Base-by-base conservation (phyloP, 1,140 invertebrate genomes). In the Drosophila dunni region DNA sequence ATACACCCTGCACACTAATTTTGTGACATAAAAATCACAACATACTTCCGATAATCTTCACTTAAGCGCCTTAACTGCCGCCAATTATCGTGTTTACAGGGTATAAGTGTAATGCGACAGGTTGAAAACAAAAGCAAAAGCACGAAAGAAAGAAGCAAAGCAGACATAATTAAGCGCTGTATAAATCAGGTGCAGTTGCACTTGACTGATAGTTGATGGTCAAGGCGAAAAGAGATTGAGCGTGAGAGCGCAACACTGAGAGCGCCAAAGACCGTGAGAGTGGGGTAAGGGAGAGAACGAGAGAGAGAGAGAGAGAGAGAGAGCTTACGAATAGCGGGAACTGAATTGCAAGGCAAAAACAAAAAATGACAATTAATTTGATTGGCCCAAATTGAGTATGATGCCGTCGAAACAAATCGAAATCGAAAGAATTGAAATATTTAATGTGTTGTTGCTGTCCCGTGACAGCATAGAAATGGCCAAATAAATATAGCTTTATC, bases 291-390 rank as follows among this genome's bases (percentile, higher is more conserved):
- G n/a, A 73, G 58, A 62, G 44, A 56, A 50, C 7, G 13, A 36
- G 11, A 48, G 46, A 34, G 53, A 3, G 36, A 9, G 6, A 17
- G 13, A 36, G 11, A 48, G 46, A 34, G 53, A 3, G 36, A 9
- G 6, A 17, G 34, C 5, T 17, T 8, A 13, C 15, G n/a, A 62
- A 38, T 62, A 79, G 79, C 79, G 70, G 58, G 58, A 69, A 70
- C 45, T 9, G 69, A 74, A 74, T 58, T 24, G 54, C 57, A 61
- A 58, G 61, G 65, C 51, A 56, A 56, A 53, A 51, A 33, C 48
- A 38, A 53, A 53, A 80, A 61, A 69, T 58, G 56, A 70, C 79
- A 82, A 78, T 82, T 78, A 82, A 82, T 67, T 78, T 78, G 75
- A 82, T 78, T 82, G 79, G 48, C 70, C 62, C 58, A 67, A 82